A percentile compares a stretch with the other conserved stretches of the same genome.
Evolutionary conservation across 2,888 invertebrate species (phyloP).

Genomic region (Plusia festucae): DNA sequence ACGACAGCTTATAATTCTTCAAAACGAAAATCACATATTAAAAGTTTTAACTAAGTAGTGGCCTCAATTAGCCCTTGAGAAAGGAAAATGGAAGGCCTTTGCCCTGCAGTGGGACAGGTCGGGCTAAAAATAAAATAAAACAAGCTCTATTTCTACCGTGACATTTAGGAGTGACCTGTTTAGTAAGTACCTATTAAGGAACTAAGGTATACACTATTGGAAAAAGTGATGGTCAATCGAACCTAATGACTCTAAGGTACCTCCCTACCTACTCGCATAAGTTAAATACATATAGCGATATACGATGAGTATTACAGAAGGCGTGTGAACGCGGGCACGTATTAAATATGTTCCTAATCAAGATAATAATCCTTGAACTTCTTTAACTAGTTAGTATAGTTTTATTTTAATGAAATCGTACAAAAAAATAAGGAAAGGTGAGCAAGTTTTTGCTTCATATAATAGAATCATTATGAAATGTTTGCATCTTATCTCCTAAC

Average conservation of each 20-base stretch:
- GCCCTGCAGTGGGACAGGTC: too few relatives aligned
- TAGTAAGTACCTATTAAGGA: too few relatives aligned
- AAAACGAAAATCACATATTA: too few relatives aligned
- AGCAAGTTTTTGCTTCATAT: conserved; percentile 6
- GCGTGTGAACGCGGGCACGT: neutral
- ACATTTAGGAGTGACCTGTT: too few relatives aligned
- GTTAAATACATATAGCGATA: neutral
- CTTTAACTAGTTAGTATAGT: conserved; percentile 4
- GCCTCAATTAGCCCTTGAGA: too few relatives aligned
- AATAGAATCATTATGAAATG: too few relatives aligned
- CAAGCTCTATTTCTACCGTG: too few relatives aligned
- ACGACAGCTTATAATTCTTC: neutral
- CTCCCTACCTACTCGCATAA: neutral
- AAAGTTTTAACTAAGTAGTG: too few relatives aligned
- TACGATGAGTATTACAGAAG: conserved; percentile 3
- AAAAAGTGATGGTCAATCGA: neutral
- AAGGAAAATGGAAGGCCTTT: too few relatives aligned
- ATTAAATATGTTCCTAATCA: neutral
- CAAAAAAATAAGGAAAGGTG: conserved; percentile 16
- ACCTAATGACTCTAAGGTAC: neutral
- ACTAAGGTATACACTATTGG: neutral
- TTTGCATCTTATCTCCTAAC: neutral
- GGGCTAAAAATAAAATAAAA: too few relatives aligned
- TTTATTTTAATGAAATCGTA: conserved; percentile 17
- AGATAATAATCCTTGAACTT: conserved; percentile 27